Evolutionary conservation across 1,140 invertebrate species (phyloP), one percentile per base, ranked within the genome.

Genomic region (Aplysia californica): DNA sequence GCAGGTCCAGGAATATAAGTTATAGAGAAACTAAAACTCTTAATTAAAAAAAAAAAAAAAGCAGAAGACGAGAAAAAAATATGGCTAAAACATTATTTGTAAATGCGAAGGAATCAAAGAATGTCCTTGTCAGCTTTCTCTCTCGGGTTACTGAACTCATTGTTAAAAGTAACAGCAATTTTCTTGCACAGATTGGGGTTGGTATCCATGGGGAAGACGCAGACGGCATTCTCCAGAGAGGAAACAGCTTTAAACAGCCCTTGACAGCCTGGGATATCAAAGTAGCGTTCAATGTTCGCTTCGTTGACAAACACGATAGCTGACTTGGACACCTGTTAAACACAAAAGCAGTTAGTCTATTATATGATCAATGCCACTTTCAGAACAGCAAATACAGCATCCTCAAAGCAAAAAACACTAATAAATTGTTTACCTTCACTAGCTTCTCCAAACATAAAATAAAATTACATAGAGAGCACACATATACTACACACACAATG

Each of bases 201-300:
- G 6, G 82, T 79, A 21, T 84, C 80, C 33, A 21, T 39, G 23
- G 85, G 83, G 68, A 87, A 86, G 23, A 87, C 73, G 59, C 84
- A 87, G 29, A 87, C 77, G 26, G 80, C 81, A 66, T 85, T 85
- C 36, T 85, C 82, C 41, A 79, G 50, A 21, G 85, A 85, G 6
- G 79, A 81, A 0, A 87, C 78, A 21, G 83, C 79, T 59, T 85
- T 83, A 35, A 85, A 83, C 59, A 79, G 72, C 1, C 75, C 56
- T 3, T 80, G 36, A 59, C 75, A 76, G 15, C 35, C 67, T 20
- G 76, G 75, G 10, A 59, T 38, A 50, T 82, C 80, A 23, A 74
- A 36, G 50, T 73, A 76, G 58, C 67, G 64, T 23, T 76, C 70
- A 18, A 41, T 67, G 35, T 75, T 21, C 18, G 75, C 77, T 23